Base-by-base conservation (phyloP, 2,888 invertebrate genomes). In the Sicus ferrugineus region DNA sequence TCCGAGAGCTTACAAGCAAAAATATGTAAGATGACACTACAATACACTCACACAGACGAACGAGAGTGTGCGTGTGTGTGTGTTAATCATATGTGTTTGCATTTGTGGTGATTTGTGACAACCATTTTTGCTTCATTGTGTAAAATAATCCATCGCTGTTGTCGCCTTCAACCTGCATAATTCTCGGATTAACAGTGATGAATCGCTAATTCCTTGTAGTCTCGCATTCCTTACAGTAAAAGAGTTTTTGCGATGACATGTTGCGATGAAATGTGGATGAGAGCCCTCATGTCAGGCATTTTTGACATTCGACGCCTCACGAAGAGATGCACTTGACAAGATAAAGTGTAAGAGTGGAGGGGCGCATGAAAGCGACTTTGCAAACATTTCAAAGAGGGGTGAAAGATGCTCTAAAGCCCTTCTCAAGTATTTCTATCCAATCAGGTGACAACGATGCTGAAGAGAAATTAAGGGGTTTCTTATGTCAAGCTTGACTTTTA, bases 161-260 rank as follows among this genome's bases (percentile, higher is more conserved):
- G 28, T 30, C 16, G 56, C 30, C 16, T 56, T 7, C 30, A 61
- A 42, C 61, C 61, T 61, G 61, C 61, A 61, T 61, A 61, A 61
- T 42, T 38, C 42, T 34, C 23, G 38, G 16, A 34, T 26, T 38
- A 38, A 61, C 61, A 42, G 42, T 61, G 61, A 38, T 42, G 38
- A 34, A 56, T 26, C 16, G n/a, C 11, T 42, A 3, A 56, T 56
- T 38, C 34, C 11, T 38, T 38, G 38, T 38, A 38, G 11, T 38
- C n/a, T n/a, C n/a, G n/a, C n/a, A n/a, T n/a, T n/a, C n/a, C n/a
- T n/a, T n/a, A 38, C 38, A 9, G 6, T 6, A 38, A 38, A 38
- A 38, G 38, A 38, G 11, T 9, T 9, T 38, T 11, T 9, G 6
- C 11, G 38, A 38, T 11, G 38, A 9, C 11, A 9, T 38, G 11